Evolutionary conservation across 1,140 invertebrate genomes (phyloP), one percentile per base, ranked within the genome.

Genomic region (Drosophila parabipectinata): DNA sequence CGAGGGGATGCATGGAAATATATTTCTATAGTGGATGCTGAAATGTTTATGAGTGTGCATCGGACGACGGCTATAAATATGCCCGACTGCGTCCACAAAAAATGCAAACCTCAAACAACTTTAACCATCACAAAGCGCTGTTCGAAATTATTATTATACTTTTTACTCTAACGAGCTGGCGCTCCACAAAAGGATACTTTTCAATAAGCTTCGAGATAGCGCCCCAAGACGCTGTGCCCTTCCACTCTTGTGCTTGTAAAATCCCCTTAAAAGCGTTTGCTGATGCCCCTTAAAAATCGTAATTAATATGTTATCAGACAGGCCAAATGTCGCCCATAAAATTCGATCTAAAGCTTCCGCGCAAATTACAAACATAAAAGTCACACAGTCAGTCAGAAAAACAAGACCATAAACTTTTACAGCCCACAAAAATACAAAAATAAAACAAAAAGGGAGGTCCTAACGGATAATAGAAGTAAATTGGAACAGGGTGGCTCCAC

Each of bases 371-470:
- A 66, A 47, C 71, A 75, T 75, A 75, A 75, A 75, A 75, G 60
- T 75, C 72, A 54, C 72, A 75, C 72, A 74, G 48, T 51, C 66
- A 34, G 58, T 57, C 71, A 74, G 52, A 75, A 57, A 76, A 76
- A 76, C 55, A 76, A 67, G 59, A 54, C 72, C 72, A 76, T 76
- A 67, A 76, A 76, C 72, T 67, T 76, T 75, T 76, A 76, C 72
- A 76, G 44, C 72, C 47, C 28, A 8, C 9, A 26, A 18, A 41
- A 51, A 48, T 32, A 52, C 44, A 68, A n/a, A 28, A 14, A 50
- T 21, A 47, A 34, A 52, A 30, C 30, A 72, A 51, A 44, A 53
- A 57, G 18, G 14, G 8, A 28, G 4, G 51, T 12, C 3, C 12
- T 37, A 12, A 34, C 9, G 44, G 47, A 68, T 30, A 71, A 71